These are phyloP conservation scores for Oxyura jamaicensis DNA, from an alignment of 2,113 vertebrate species.

Conservation along the genomic window DNA sequence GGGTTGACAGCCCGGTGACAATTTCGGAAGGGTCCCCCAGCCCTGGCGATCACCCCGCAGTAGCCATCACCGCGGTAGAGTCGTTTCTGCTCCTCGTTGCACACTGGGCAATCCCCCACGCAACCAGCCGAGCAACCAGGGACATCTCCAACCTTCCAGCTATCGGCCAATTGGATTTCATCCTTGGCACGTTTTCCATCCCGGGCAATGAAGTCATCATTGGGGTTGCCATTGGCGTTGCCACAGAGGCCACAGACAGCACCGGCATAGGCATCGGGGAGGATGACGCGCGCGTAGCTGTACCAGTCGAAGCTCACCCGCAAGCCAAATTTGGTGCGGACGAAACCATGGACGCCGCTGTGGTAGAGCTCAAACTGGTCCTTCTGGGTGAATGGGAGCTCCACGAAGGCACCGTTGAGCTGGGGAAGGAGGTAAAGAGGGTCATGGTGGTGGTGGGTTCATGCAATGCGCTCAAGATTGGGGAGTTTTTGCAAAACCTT, in stretches of 20 bases:
- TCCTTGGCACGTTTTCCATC: not conserved
- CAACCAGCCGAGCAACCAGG: not conserved
- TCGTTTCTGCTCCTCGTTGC: not conserved
- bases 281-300: slow-evolving; percentile 65
- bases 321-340: slow-evolving; percentile 63
- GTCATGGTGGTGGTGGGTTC: accelerated
- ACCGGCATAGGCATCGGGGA: slow-evolving; percentile 63
- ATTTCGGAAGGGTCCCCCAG: slow-evolving; percentile 53
- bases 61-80: not conserved
- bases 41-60: slow-evolving; percentile 68
- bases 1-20: slow-evolving; percentile 66
- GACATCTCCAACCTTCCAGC: slow-evolving; percentile 65
- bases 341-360: slow-evolving; percentile 61
- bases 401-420: not conserved
- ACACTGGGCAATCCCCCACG: not conserved
- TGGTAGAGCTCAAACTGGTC: not conserved
- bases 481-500: not conserved
- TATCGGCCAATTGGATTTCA: not conserved
- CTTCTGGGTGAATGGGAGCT: not conserved
- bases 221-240: slow-evolving; percentile 64
- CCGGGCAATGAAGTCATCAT: slow-evolving; percentile 55
- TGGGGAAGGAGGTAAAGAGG: accelerated
- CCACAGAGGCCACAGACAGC: slow-evolving; percentile 77
- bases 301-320: slow-evolving; percentile 75
- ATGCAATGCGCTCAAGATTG: accelerated